Percentiles rank a stretch among this genome's conserved stretches.
Conservation (phyloP, 2,113 vertebrate species). For the Nyctibius bracteatus region DNA sequence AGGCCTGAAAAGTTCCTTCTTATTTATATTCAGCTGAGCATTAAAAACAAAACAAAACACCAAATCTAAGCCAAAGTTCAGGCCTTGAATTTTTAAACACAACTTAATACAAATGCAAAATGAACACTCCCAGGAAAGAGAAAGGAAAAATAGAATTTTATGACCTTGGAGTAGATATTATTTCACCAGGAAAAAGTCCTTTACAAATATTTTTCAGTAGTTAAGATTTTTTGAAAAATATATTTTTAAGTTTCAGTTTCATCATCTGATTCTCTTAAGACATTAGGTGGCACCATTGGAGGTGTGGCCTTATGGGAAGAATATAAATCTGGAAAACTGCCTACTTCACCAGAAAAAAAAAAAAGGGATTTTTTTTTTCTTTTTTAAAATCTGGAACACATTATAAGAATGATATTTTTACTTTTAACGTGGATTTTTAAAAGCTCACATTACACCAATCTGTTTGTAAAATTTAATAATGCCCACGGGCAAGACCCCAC, state of each 20-base stretch:
- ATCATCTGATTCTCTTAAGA: not conserved
- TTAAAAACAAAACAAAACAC: not conserved
- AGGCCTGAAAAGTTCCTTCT: not conserved
- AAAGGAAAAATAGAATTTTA: not conserved
- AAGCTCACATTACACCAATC: not conserved
- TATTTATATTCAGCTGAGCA: not conserved
- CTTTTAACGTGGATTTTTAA: not conserved
- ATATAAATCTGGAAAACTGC: not conserved
- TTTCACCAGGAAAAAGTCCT: not conserved
- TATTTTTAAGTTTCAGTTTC: not conserved
- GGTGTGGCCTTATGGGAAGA: not conserved
- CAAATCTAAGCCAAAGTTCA: not conserved
- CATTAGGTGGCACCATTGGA: not conserved
- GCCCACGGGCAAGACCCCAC: rapidly evolving
- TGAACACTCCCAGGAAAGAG: not conserved
- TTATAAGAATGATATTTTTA: not conserved
- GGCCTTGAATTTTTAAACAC: not conserved
- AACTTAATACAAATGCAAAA: not conserved
- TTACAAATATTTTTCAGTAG: not conserved
- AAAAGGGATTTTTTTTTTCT: too few relatives aligned
- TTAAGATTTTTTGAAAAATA: rapidly evolving
- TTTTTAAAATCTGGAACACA: not conserved
- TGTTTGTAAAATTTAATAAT: not conserved
- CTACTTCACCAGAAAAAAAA: not conserved
- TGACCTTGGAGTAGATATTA: not conserved